Evolutionary conservation across 2,797 vertebrate species (phyloP).

Genomic region (Poeciliopsis infans): DNA sequence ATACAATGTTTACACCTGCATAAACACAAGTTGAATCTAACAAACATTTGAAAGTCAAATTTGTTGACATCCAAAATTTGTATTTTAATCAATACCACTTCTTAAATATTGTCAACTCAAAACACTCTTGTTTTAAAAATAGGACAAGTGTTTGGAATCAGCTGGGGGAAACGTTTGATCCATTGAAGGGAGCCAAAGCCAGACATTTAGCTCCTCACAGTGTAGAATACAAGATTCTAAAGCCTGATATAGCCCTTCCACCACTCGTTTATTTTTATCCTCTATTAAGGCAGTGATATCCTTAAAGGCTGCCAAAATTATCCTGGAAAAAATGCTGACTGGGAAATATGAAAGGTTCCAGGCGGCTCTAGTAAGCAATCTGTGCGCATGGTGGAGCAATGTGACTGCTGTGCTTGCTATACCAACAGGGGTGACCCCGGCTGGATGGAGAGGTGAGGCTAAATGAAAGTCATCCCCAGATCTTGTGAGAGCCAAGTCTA

Average conservation of each 20-base stretch:
- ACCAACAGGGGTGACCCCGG: slow-evolving; percentile 82
- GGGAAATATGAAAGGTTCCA: slow-evolving; percentile 82
- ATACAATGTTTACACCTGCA: slow-evolving; percentile 14
- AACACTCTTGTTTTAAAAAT: slow-evolving; percentile 74
- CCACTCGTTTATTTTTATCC: slow-evolving; percentile 81
- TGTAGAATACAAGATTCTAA: slow-evolving; percentile 80
- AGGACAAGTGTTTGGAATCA: slow-evolving; percentile 75
- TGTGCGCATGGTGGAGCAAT: slow-evolving; percentile 80
- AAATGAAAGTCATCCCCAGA: slow-evolving; percentile 79
- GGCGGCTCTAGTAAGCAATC: slow-evolving; percentile 82
- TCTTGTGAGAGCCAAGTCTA: slow-evolving; percentile 69
- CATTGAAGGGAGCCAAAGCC: slow-evolving; percentile 73
- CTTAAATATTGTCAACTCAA: slow-evolving; percentile 63
- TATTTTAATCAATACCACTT: slow-evolving; percentile 73
- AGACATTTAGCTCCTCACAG: slow-evolving; percentile 73
- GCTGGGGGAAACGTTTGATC: slow-evolving; percentile 73
- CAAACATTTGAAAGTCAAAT: slow-evolving; percentile 56
- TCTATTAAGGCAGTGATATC: slow-evolving; percentile 83
- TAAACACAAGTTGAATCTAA: slow-evolving; percentile 47
- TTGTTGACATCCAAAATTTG: slow-evolving; percentile 64
- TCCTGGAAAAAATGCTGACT: slow-evolving; percentile 81
- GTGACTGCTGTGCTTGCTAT: slow-evolving; percentile 83
- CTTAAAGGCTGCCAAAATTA: slow-evolving; percentile 84
- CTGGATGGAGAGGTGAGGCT: slow-evolving; percentile 76
- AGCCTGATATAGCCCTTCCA: slow-evolving; percentile 79